These are phyloP conservation scores for Gerris buenoi DNA, from an alignment of 1,140 invertebrate genomes.

Conservation along the genomic window DNA sequence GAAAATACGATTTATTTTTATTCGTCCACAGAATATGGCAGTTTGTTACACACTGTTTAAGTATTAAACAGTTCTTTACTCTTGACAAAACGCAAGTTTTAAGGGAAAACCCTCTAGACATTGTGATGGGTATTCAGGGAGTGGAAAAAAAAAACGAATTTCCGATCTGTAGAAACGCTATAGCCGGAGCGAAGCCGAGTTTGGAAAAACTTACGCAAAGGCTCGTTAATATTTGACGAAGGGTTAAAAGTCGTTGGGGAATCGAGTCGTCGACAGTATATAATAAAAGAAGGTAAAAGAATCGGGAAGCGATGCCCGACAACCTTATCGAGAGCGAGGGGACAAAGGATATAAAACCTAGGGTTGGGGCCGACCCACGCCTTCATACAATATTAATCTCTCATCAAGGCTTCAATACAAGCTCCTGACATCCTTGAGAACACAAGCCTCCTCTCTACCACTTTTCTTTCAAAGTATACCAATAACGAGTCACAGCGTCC, in stretches of 20 bases:
- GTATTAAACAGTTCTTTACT: too few species aligned
- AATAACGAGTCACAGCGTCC: neutral
- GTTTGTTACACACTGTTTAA: too few species aligned
- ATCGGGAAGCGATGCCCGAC: neutral
- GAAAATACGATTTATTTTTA: too few species aligned
- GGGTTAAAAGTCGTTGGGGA: neutral
- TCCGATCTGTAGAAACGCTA: too few species aligned
- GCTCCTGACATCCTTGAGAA: neutral
- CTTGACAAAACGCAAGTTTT: too few species aligned
- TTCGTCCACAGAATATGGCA: too few species aligned
- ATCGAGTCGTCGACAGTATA: neutral
- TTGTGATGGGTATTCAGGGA: too few species aligned
- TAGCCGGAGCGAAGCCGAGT: too few species aligned
- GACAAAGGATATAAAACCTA: neutral
- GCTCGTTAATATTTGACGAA: neutral
- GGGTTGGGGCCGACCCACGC: neutral
- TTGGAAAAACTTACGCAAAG: too few species aligned
- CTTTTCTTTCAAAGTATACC: neutral
- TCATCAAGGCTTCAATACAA: neutral
- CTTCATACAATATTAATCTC: neutral
- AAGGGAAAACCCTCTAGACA: too few species aligned
- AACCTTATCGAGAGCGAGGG: neutral
- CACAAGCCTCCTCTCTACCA: neutral
- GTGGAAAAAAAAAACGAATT: too few species aligned
- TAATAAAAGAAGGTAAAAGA: neutral